Base-by-base conservation (phyloP, 1,140 invertebrate genomes). In the Epicauta chinensis region DNA sequence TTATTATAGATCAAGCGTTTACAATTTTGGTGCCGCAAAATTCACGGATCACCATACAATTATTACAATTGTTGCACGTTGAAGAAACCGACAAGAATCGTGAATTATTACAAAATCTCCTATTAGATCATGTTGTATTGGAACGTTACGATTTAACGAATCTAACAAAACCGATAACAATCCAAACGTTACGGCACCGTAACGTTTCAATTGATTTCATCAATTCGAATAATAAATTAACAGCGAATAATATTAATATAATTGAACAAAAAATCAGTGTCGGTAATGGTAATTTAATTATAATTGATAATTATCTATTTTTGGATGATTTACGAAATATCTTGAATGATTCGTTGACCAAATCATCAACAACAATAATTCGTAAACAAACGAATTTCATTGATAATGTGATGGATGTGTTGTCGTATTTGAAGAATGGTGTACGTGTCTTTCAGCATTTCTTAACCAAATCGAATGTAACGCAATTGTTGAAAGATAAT, bases 371-470 rank as follows among this genome's bases (percentile, higher is more conserved):
- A 37, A 48, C 4, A 54, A 60, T 3, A 46, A 52, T 30, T 51
- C 31, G 14, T 61, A 58, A 39, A 34, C 51, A 14, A 41, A 69
- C 70, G 47, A 71, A 70, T 30, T 80, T 79, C 61, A 65, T 78
- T 23, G 77, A 78, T 53, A 77, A 77, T 55, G 71, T 81, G 56
- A 74, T 76, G 62, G 76, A 79, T 53, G 78, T 81, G 46, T 59
- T 81, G 50, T 75, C 71, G 49, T 77, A 76, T 61, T 73, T 81
- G 50, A 79, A 80, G 62, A 77, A 74, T 29, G 78, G 79, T 29
- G 79, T 79, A 30, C 73, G 78, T 53, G 79, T 81, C n/a, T 82
- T 82, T 64, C 77, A 80, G 51, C 78, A 80, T 61, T 80, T 81
- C 55, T 69, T 82, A 37, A 73, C 73, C 3, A 73, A 76, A 57